Evolutionary conservation across 2,888 invertebrate genomes (phyloP).

Genomic region (Torymus texanus): DNA sequence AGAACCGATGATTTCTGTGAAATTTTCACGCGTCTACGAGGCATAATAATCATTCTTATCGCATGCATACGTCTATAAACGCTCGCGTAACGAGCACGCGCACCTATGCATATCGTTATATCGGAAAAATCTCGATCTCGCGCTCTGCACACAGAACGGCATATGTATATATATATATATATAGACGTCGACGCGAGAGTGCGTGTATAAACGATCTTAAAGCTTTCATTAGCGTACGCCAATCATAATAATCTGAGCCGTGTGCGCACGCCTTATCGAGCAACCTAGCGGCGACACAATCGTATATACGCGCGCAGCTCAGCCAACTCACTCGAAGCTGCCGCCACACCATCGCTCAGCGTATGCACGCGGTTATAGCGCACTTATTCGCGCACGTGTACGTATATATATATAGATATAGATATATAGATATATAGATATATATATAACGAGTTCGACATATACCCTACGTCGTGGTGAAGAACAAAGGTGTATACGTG

Average conservation of each 20-base stretch:
- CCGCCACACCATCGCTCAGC: too few species aligned
- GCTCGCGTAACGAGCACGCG: not conserved
- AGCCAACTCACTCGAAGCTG: too few species aligned
- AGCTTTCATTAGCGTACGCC: conserved; percentile 14
- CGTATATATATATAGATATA: too few species aligned
- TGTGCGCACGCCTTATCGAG: conserved; percentile 10
- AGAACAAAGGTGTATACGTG: too few species aligned
- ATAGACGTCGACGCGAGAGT: not conserved
- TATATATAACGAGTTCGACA: too few species aligned
- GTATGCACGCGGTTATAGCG: too few species aligned
- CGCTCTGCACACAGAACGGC: too few species aligned
- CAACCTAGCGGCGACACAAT: not conserved
- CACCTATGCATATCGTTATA: not conserved
- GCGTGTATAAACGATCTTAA: conserved; percentile 21
- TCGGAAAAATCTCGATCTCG: conserved; percentile 5
- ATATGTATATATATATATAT: too few species aligned
- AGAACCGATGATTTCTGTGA: conserved; percentile 1
- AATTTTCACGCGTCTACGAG: conserved; percentile 17
- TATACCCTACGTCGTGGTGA: too few species aligned
- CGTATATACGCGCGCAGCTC: too few species aligned
- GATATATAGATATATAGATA: too few species aligned
- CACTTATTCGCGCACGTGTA: too few species aligned
- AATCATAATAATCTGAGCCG: conserved; percentile 25
- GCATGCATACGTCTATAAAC: not conserved
- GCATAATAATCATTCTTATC: conserved; percentile 23